Evolutionary conservation across 1,140 invertebrate species (phyloP).

Genomic region (Tribolium castaneum): DNA sequence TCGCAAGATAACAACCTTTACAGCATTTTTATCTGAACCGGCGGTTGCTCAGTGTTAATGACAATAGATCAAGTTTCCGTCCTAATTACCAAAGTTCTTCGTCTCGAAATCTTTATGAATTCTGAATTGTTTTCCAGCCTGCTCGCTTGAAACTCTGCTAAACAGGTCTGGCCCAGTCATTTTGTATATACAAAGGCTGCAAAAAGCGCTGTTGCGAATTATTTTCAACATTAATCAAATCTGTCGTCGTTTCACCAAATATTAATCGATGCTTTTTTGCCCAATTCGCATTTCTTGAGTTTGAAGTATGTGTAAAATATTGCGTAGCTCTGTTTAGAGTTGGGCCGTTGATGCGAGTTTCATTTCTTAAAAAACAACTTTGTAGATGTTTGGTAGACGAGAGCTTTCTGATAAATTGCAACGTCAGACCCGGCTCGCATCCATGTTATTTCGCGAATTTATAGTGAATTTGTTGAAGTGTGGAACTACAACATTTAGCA

Average conservation of each 20-base stretch:
- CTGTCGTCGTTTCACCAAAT: background rate
- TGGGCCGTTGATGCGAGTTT: background rate
- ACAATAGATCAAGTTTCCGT: slow-evolving; percentile 32
- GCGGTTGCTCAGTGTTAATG: slow-evolving; percentile 21
- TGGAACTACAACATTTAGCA: background rate
- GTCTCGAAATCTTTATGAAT: slow-evolving; percentile 20
- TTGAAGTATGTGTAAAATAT: background rate
- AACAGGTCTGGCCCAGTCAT: slow-evolving; percentile 28
- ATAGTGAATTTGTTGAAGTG: background rate
- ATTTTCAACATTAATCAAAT: slow-evolving; percentile 33
- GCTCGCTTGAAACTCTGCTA: slow-evolving; percentile 1
- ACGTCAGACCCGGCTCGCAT: background rate
- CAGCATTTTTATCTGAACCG: slow-evolving; percentile 12
- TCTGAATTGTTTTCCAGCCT: slow-evolving; percentile 18
- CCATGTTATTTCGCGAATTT: background rate
- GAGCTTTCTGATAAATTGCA: slow-evolving; percentile 13
- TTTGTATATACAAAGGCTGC: slow-evolving; percentile 14
- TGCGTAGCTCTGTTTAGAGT: background rate
- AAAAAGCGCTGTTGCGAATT: slow-evolving; percentile 32
- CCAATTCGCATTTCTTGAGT: background rate
- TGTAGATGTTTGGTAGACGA: background rate
- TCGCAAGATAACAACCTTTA: slow-evolving; percentile 26
- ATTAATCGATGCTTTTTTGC: background rate
- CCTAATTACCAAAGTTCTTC: slow-evolving; percentile 24
- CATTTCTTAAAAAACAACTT: slow-evolving; percentile 11